Evolutionary conservation across 2,888 invertebrate genomes (phyloP).

Genomic region (Pogonocherus hispidulus): DNA sequence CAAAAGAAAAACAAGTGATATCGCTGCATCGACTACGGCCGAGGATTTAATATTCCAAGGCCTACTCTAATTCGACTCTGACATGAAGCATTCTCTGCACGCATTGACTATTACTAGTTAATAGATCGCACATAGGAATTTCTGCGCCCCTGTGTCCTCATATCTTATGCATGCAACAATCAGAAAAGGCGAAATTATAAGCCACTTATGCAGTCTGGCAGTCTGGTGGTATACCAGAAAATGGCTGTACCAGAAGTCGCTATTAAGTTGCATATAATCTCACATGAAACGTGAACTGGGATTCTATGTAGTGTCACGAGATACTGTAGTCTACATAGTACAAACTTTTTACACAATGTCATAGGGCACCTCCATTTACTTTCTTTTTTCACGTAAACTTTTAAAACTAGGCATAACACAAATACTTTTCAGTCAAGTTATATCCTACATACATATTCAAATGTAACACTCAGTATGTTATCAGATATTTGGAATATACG

Average conservation of each 20-base stretch:
- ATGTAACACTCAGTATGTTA: too few relatives aligned
- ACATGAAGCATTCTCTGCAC: background rate
- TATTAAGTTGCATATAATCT: background rate
- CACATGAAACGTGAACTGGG: background rate
- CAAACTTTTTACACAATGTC: too few relatives aligned
- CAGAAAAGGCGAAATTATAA: conserved; percentile 54
- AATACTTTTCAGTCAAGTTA: too few relatives aligned
- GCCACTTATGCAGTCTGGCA: conserved; percentile 53
- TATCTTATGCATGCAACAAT: conserved; percentile 30
- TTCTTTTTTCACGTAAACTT: too few relatives aligned
- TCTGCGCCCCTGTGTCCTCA: conserved; percentile 8
- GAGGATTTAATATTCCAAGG: background rate
- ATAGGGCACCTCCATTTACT: too few relatives aligned
- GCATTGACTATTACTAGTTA: background rate
- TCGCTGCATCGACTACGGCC: background rate
- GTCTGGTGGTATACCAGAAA: conserved; percentile 57
- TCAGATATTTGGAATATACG: too few relatives aligned
- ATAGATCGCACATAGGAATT: conserved; percentile 1
- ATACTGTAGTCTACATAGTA: too few relatives aligned
- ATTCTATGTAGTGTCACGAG: conserved; percentile 1
- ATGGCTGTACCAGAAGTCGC: background rate
- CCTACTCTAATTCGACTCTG: background rate
- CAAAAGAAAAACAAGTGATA: background rate
- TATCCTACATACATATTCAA: too few relatives aligned
- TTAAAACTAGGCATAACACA: too few relatives aligned